These are phyloP conservation scores for Chelonia mydas DNA, from an alignment of 2,797 vertebrate species.

Conservation along the genomic window DNA sequence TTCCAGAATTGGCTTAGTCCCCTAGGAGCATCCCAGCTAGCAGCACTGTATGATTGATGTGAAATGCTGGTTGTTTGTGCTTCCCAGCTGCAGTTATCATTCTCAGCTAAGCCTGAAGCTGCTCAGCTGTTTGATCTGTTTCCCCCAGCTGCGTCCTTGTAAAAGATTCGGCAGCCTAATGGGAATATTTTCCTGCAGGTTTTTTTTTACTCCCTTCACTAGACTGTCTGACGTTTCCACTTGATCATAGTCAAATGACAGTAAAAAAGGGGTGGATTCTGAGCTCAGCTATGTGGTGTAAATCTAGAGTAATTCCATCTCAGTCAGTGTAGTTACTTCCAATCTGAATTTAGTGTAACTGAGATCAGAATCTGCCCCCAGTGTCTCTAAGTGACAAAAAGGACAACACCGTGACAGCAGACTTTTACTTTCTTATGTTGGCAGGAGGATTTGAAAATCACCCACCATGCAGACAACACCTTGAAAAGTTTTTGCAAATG, in stretches of 20 bases:
- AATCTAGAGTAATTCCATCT: slow-evolving; percentile 2
- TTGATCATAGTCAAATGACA: slow-evolving; percentile 3
- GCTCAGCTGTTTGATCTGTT: background rate
- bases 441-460: slow-evolving; percentile 94
- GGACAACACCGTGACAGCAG: background rate
- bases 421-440: background rate
- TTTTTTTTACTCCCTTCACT: background rate
- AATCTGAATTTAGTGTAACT: accelerated
- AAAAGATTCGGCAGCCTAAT: background rate
- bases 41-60: background rate
- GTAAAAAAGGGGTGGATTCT: background rate
- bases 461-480: slow-evolving; percentile 96
- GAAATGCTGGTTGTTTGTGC: background rate
- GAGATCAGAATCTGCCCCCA: background rate
- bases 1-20: background rate
- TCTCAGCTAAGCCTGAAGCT: background rate
- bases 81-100: background rate
- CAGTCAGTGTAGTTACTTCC: background rate
- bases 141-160: accelerated
- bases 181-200: background rate
- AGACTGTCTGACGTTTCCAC: background rate
- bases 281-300: background rate
- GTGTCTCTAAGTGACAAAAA: background rate
- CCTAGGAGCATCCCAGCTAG: background rate
- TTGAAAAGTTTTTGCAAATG: slow-evolving; percentile 96